Conservation (phyloP, 2,888 invertebrate species). For the Stenodema calcarata region DNA sequence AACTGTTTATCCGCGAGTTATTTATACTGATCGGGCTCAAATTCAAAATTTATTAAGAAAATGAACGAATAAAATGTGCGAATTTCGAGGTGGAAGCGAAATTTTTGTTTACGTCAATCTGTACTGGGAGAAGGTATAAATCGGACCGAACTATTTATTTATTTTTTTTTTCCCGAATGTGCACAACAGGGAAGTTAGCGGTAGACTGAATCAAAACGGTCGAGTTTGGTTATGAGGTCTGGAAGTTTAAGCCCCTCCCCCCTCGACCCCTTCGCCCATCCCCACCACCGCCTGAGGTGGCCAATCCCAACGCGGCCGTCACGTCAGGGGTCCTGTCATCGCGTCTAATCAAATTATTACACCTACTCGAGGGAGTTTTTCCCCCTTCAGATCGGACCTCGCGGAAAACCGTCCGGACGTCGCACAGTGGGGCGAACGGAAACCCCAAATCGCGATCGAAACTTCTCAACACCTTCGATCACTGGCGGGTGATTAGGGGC, state of each 20-base stretch:
- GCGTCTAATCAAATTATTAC: slow-evolving; percentile 33
- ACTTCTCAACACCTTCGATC: no score
- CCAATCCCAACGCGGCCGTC: neutral
- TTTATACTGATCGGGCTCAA: neutral
- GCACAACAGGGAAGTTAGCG: slow-evolving; percentile 13
- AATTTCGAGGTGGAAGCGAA: neutral
- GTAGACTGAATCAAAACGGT: slow-evolving; percentile 30
- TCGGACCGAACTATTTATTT: neutral
- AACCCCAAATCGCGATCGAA: no score
- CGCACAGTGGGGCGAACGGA: no score
- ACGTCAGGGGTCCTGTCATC: slow-evolving; percentile 27
- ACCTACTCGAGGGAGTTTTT: neutral
- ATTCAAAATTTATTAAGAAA: neutral
- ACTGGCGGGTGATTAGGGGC: no score
- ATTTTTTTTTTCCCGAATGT: neutral
- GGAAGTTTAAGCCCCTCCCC: slow-evolving; percentile 35
- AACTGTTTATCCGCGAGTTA: neutral
- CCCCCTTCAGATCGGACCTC: no score
- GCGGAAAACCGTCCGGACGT: no score
- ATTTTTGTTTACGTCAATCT: neutral
- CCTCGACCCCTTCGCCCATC: neutral
- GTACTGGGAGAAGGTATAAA: neutral
- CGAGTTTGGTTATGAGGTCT: neutral
- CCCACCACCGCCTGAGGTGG: neutral
- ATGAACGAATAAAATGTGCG: neutral